Base-by-base conservation (phyloP, 53 echinoderm and acorn worm species). In the Paelopatides confundens region DNA sequence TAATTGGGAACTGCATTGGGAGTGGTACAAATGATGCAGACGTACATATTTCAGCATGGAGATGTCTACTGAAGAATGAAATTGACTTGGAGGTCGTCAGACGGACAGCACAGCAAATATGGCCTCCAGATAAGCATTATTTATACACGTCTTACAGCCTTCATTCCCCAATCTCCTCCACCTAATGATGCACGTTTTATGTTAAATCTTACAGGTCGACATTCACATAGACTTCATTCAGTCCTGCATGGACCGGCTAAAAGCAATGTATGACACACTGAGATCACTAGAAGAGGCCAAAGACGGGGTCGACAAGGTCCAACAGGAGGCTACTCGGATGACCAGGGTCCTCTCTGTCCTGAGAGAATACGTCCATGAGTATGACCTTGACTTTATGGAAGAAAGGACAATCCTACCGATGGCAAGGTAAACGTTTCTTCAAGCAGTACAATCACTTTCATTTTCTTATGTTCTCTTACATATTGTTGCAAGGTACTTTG, bases 161-260 rank as follows among this genome's bases (percentile, higher is more conserved):
- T n/a, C n/a, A n/a, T 43, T 43, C 43, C 12, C 43, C 0, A 1
- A 0, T 43, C 1, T 43, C 12, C 12, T 43, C 43, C 12, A 43
- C 0, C 9, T 43, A 43, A 43, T 1, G 43, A 0, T 43, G 43
- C n/a, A 43, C 43, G 12, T 43, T 12, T 43, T 43, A 12, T 43
- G 43, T 43, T 43, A 10, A 12, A 10, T 43, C 10, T 12, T 43
- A 30, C 74, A 98, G 98, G 95, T 95, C 37, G 98, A 95, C 66
- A 98, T 98, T 36, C 98, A 98, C 68, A 93, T 95, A 86, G 98
- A 98, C 69, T 98, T 98, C 77, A 98, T 98, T 92, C 98, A 98
- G 88, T 98, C 98, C 30, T 98, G 95, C 87, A 98, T 98, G 98
- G 98, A 98, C 70, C 90, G 97, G 65, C 90, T 98, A 53, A 95